These are phyloP conservation scores for Leptinotarsa lineolata DNA, from an alignment of 1,140 invertebrate genomes.

Conservation along the genomic window DNA sequence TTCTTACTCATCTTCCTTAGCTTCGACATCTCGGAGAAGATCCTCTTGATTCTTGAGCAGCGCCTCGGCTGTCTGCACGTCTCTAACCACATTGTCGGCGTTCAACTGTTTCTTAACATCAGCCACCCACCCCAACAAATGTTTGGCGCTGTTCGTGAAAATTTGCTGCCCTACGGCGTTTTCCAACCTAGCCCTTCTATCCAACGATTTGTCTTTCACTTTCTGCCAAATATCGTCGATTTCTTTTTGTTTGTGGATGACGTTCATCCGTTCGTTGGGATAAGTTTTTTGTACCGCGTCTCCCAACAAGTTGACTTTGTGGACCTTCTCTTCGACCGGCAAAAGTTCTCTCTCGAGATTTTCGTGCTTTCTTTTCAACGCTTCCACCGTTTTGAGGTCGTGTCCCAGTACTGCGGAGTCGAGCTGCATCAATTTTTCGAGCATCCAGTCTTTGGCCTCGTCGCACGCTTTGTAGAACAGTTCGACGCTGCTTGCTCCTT, in stretches of 20 bases:
- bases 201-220: slow-evolving; percentile 81
- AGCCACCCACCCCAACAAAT: slow-evolving; percentile 76
- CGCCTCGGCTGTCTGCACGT: slow-evolving; percentile 88
- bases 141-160: slow-evolving; percentile 86
- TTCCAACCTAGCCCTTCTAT: slow-evolving; percentile 80
- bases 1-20: slow-evolving; percentile 82
- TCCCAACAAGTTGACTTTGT: slow-evolving; percentile 78
- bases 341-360: slow-evolving; percentile 88
- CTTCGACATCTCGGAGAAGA: slow-evolving; percentile 87
- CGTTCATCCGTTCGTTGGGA: slow-evolving; percentile 85
- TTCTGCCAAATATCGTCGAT: slow-evolving; percentile 86
- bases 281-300: slow-evolving; percentile 89
- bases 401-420: slow-evolving; percentile 78
- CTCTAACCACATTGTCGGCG: slow-evolving; percentile 79
- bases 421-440: slow-evolving; percentile 86
- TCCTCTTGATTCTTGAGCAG: slow-evolving; percentile 91
- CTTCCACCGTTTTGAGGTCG: slow-evolving; percentile 89
- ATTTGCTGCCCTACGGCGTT: slow-evolving; percentile 94
- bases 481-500: slow-evolving; percentile 85
- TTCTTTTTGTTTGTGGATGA: slow-evolving; percentile 82
- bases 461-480: slow-evolving; percentile 92
- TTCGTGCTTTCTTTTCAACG: slow-evolving; percentile 85
- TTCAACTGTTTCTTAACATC: slow-evolving; percentile 81
- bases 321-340: slow-evolving; percentile 88
- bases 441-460: slow-evolving; percentile 92